A percentile compares a stretch with the other conserved stretches of the same genome.
Conservation (phyloP, 2,888 invertebrate species). For the Neoitamus cyanurus region DNA sequence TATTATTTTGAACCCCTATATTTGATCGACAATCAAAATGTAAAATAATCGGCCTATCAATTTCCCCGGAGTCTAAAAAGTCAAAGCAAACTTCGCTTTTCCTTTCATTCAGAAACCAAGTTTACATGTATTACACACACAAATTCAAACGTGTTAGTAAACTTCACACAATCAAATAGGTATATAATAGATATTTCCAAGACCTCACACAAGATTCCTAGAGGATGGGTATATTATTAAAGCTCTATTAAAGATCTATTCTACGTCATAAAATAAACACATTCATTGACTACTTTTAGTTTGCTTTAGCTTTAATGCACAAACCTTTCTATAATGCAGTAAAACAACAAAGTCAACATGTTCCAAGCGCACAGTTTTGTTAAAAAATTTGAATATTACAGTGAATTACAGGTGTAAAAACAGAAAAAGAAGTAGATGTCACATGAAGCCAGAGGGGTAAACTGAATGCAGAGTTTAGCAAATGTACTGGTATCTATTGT, state of each 20-base stretch:
- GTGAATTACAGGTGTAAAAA: conserved; percentile 15
- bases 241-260: not conserved
- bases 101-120: not conserved
- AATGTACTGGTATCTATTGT: conserved; percentile 22
- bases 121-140: not conserved
- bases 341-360: not conserved
- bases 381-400: not conserved
- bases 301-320: not conserved
- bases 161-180: not conserved
- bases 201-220: not conserved
- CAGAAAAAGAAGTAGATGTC: conserved; percentile 12
- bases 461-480: conserved; percentile 30
- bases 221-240: not conserved
- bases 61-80: not conserved
- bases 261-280: not conserved
- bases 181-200: not conserved
- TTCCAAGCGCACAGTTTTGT: not conserved
- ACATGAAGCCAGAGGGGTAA: conserved; percentile 21
- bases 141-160: not conserved
- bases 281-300: not conserved
- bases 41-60: not conserved
- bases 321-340: not conserved
- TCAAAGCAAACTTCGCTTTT: not conserved
- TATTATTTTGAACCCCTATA: not conserved
- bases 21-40: not conserved